Conservation (phyloP, 2,888 invertebrate genomes). For the Tinea trinotella region DNA sequence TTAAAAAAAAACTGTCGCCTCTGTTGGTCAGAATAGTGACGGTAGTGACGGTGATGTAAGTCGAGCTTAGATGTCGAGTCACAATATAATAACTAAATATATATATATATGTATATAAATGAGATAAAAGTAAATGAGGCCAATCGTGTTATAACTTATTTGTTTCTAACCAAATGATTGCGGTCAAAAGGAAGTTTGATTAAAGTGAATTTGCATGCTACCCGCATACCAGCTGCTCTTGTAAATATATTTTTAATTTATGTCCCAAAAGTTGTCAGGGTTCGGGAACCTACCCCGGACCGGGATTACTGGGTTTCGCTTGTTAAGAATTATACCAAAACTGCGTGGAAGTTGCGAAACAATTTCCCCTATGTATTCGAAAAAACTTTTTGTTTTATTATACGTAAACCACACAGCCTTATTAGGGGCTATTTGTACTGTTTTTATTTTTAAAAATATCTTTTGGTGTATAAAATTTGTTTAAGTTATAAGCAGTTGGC, state of each 20-base stretch:
- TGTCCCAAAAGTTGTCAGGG: slow-evolving; percentile 52
- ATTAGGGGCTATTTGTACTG: too few relatives aligned
- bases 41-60: too few relatives aligned
- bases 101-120: too few relatives aligned
- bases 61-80: too few relatives aligned
- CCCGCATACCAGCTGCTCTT: slow-evolving; percentile 49
- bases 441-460: too few relatives aligned
- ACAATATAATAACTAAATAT: too few relatives aligned
- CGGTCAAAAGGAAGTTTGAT: slow-evolving; percentile 41
- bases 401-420: too few relatives aligned
- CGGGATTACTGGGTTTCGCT: slow-evolving; percentile 33
- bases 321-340: slow-evolving; percentile 40
- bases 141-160: neutral
- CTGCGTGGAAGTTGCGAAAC: slow-evolving; percentile 22
- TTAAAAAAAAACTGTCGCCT: too few relatives aligned
- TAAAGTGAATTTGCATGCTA: slow-evolving; percentile 59
- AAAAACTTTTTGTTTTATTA: neutral
- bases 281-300: slow-evolving; percentile 24
- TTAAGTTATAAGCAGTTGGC: neutral
- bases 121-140: too few relatives aligned
- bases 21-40: too few relatives aligned
- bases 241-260: slow-evolving; percentile 66
- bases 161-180: neutral
- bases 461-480: neutral
- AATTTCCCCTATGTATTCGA: slow-evolving; percentile 29